phyloP scores from a whole-genome alignment of 2,113 vertebrate species.

The Pandion haliaetus region DNA sequence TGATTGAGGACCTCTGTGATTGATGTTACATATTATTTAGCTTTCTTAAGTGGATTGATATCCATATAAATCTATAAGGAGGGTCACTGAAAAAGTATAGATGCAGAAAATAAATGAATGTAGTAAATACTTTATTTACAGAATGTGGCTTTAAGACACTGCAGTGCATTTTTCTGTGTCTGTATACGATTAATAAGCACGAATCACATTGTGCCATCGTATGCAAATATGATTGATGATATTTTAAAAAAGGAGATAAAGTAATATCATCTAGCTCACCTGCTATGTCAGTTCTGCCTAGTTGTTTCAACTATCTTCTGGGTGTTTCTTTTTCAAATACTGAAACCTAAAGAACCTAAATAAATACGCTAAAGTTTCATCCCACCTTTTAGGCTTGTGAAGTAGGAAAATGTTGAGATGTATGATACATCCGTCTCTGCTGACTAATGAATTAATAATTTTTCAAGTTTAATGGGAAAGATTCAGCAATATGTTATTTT shows the following conservation, averaged over 20 bases:
- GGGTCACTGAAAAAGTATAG: background rate
- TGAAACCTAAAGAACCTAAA: background rate
- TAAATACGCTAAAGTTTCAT: background rate
- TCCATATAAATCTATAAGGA: background rate
- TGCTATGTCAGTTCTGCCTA: background rate
- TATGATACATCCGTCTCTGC: background rate
- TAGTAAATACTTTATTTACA: background rate
- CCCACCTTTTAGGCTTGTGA: background rate
- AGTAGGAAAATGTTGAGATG: background rate
- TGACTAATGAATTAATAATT: slow-evolving; percentile 43
- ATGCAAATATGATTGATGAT: background rate
- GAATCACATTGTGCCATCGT: background rate
- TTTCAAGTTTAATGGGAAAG: slow-evolving; percentile 57
- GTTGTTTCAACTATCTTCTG: background rate
- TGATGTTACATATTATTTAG: background rate
- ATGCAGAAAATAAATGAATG: background rate
- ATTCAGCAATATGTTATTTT: slow-evolving; percentile 30
- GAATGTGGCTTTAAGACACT: background rate
- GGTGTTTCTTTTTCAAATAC: background rate
- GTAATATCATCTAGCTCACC: too few species aligned
- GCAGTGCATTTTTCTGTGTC: background rate
- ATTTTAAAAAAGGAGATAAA: background rate
- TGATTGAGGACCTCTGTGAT: background rate
- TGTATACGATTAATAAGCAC: background rate
- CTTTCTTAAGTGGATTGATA: background rate